Evolutionary conservation across 2,888 invertebrate species (phyloP).

Genomic region (Phaonia tiefii): DNA sequence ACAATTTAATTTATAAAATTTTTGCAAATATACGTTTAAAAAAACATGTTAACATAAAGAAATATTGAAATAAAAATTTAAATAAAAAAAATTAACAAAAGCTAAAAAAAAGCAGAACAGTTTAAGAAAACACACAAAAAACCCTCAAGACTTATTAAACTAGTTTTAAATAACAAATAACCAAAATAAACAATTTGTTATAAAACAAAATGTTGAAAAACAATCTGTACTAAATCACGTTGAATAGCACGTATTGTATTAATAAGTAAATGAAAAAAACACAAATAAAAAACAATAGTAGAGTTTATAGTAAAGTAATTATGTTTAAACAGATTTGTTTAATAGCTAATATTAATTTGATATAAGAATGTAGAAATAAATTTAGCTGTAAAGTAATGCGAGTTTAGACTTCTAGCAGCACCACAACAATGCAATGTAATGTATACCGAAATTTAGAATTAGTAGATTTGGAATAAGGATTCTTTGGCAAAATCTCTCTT

Average conservation of each 20-base stretch:
- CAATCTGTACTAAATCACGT: slow-evolving; percentile 6
- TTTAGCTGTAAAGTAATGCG: slow-evolving; percentile 5
- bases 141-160: slow-evolving; percentile 64
- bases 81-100: background rate
- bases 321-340: slow-evolving; percentile 13
- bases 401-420: slow-evolving; percentile 51
- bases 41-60: too few relatives aligned
- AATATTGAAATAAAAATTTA: background rate
- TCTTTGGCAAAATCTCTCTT: background rate
- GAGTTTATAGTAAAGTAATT: slow-evolving; percentile 31
- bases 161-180: slow-evolving; percentile 47
- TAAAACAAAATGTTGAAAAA: slow-evolving; percentile 28
- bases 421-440: slow-evolving; percentile 59
- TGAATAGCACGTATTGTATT: background rate
- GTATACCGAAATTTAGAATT: slow-evolving; percentile 46
- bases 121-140: slow-evolving; percentile 14
- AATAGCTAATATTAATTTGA: slow-evolving; percentile 21
- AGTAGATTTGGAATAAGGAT: background rate
- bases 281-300: slow-evolving; percentile 33
- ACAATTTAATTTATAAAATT: too few relatives aligned
- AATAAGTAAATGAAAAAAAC: slow-evolving; percentile 15
- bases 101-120: background rate
- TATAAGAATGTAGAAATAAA: background rate
- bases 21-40: background rate
- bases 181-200: slow-evolving; percentile 35